Evolutionary conservation across 2,888 invertebrate genomes (phyloP), one percentile per base, ranked within the genome.

Genomic region (Alloscopus bannaensis): DNA sequence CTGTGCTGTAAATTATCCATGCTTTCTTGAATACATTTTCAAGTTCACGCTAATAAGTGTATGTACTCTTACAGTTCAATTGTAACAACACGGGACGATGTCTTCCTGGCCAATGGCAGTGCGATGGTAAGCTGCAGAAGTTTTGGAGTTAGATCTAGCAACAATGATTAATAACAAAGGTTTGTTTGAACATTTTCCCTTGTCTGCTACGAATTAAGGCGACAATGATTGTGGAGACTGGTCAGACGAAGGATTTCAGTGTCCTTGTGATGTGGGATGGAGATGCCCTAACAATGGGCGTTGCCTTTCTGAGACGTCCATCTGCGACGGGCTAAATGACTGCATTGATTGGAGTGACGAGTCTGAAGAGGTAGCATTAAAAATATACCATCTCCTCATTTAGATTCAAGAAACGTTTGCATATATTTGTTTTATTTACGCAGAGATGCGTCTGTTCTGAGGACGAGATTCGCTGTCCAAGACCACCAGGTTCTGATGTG

Each of bases 381-480:
- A 6, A 22, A 20, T 55, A 11, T 22, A 24, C 6, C 11, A 22
- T 55, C 24, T 22, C 11, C 55, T 8, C 11, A 24, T 24, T 24
- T 8, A 8, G 22, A 6, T 24, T 55, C 29, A 26, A 59, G 24
- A 29, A 28, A 26, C 29, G 6, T 11, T 26, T 16, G 29, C 24
- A 8, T 55, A 18, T 22, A n/a, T 59, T 26, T 28, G n/a, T 59
- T 16, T 59, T n/a, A n/a, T 24, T 28, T 16, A 36, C 57, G 31
- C 11, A 72, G 64, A 55, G 64, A 16, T 73, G 72, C 22, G 55
- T 55, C 13, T 73, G 72, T 47, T 22, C 52, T n/a, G 72, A 73
- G 3, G 55, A 29, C 1, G 72, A 73, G 18, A 20, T 66, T 13
- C 24, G 66, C 20, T 66, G 66, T 29, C 24, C 40, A 20, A 50